Base-by-base conservation (phyloP, 1,140 invertebrate species). In the Batillaria attramentaria region DNA sequence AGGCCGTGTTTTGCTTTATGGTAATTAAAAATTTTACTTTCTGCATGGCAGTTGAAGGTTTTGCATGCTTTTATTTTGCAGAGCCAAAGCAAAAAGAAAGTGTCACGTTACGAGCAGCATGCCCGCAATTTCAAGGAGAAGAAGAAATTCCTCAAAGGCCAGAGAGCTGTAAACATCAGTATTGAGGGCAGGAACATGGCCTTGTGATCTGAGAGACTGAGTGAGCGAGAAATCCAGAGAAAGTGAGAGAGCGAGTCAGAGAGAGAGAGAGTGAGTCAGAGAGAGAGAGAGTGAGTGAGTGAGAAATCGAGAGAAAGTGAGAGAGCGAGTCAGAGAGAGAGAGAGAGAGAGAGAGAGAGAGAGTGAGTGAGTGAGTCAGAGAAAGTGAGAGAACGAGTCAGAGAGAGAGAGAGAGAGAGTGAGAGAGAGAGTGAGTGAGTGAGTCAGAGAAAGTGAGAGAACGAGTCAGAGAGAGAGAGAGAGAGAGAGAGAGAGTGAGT, bases 151-250 rank as follows among this genome's bases (percentile, higher is more conserved):
- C 94, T 94, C 87, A 94, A 96, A 87, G 92, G 94, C 20, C 93
- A 94, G 83, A 92, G 96, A 86, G 97, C 97, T 72, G 96, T 98
- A 65, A 94, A 94, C 86, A 98, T 99, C 87, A 98, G 97, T 79
- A 97, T 99, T 83, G 97, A 99, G 92, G 97, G 97, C 28, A 92
- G 97, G 84, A 98, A 97, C 92, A 98, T 99, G 97, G 93, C 96
- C 74, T 92, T 98, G 76, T 97, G 80, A 84, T 2, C 41, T 39
- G 6, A 37, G 10, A 24, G 43, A 2, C 2, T 31, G 50, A 35
- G 33, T 73, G n/a, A 18, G 69, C 37, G 46, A 46, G 43, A 35
- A 50, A 33, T 6, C 37, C 41, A 37, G 46, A 13, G 35, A 50
- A 39, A 41, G 66, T 41, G 37, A 18, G 8, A 2, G 62, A n/a